Conservation (phyloP, 2,888 invertebrate species). For the Acrocyrtus sp. region DNA sequence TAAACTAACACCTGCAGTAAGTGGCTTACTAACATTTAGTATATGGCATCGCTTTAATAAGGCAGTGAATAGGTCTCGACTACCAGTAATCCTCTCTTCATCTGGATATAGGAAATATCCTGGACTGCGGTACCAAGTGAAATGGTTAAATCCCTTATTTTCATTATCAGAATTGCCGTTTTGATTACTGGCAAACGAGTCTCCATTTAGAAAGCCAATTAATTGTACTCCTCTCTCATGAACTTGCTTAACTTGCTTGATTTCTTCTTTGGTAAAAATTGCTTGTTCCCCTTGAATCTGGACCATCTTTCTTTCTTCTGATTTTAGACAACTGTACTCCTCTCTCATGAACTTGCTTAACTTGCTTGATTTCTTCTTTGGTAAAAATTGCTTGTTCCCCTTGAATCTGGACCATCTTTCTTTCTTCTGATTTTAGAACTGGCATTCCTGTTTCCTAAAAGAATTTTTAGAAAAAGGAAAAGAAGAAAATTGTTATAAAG, state of each 20-base stretch:
- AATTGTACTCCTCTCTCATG: slow-evolving; percentile 49
- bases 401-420: slow-evolving; percentile 40
- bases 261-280: slow-evolving; percentile 48
- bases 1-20: too few species aligned
- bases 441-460: slow-evolving; percentile 56
- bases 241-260: slow-evolving; percentile 41
- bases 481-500: background rate
- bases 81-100: slow-evolving; percentile 58
- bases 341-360: slow-evolving; percentile 40
- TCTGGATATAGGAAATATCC: slow-evolving; percentile 61
- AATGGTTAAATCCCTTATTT: slow-evolving; percentile 33
- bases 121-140: slow-evolving; percentile 47
- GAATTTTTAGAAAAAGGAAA: slow-evolving; percentile 1
- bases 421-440: slow-evolving; percentile 56
- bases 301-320: slow-evolving; percentile 51
- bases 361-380: slow-evolving; percentile 41
- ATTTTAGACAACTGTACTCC: slow-evolving; percentile 55
- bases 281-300: slow-evolving; percentile 49
- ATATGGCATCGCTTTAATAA: slow-evolving; percentile 55
- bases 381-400: slow-evolving; percentile 54
- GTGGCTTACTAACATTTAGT: slow-evolving; percentile 48
- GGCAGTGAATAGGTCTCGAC: slow-evolving; percentile 55
- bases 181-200: background rate
- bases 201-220: slow-evolving; percentile 50
- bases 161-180: background rate